Conservation (phyloP, 2,113 vertebrate species). For the Corydoras sp. region DNA sequence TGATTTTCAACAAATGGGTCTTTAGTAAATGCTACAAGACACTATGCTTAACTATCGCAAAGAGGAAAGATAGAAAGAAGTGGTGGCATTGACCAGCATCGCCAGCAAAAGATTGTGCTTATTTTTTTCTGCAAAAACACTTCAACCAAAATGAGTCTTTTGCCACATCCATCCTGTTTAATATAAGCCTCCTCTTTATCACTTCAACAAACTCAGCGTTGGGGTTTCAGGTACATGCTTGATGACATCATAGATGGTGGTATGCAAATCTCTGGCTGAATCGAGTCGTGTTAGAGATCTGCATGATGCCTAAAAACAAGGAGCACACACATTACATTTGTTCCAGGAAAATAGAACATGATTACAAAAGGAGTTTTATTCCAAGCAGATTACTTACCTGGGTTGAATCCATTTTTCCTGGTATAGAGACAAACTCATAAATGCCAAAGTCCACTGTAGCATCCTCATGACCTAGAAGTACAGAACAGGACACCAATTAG, state of each 20-base stretch:
- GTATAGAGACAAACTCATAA: slow-evolving; percentile 89
- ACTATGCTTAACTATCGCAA: slow-evolving; percentile 10
- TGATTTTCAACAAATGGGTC: not conserved
- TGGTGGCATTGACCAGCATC: slow-evolving; percentile 30
- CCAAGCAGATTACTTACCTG: slow-evolving; percentile 62
- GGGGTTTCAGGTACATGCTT: slow-evolving; percentile 66
- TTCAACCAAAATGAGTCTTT: not conserved
- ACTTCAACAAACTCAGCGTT: slow-evolving; percentile 59
- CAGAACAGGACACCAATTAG: slow-evolving; percentile 19
- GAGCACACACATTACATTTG: slow-evolving; percentile 14
- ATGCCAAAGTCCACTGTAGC: slow-evolving; percentile 91
- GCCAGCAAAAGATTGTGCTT: not conserved
- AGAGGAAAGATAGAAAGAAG: slow-evolving; percentile 10
- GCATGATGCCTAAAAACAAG: slow-evolving; percentile 59
- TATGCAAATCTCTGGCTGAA: slow-evolving; percentile 65
- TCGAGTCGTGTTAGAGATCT: slow-evolving; percentile 64
- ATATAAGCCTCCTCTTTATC: slow-evolving; percentile 11
- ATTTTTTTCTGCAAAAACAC: slow-evolving; percentile 11
- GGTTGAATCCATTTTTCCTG: slow-evolving; percentile 70
- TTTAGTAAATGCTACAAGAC: not conserved
- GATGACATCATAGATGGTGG: slow-evolving; percentile 75
- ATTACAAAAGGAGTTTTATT: not conserved
- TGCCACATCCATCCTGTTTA: not conserved
- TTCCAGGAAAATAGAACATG: not conserved
- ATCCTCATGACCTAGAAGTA: slow-evolving; percentile 81